phyloP scores from a whole-genome alignment of 2,797 vertebrate genomes.

The Macropodus opercularis region DNA sequence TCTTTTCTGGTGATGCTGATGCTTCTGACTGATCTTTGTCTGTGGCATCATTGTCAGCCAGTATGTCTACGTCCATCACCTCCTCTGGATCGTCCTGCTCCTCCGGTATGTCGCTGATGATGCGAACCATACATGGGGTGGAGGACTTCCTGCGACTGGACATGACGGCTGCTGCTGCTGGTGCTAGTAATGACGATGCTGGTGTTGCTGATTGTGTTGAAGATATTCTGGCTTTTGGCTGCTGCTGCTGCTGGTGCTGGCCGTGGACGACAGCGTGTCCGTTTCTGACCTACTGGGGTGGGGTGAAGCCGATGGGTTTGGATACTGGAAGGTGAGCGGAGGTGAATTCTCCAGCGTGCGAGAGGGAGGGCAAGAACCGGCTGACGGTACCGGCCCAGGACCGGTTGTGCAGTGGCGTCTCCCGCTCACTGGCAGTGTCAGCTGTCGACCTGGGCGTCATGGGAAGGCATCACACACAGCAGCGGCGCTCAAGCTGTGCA shows the following conservation, averaged over 20 bases:
- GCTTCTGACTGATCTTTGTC: slow-evolving; percentile 38
- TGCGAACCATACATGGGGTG: slow-evolving; percentile 90
- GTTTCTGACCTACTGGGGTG: slow-evolving; percentile 43
- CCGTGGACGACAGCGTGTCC: slow-evolving; percentile 42
- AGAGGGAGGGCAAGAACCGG: slow-evolving; percentile 57
- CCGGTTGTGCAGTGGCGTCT: slow-evolving; percentile 73
- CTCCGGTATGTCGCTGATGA: slow-evolving; percentile 77
- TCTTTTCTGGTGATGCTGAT: slow-evolving; percentile 33
- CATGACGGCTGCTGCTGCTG: slow-evolving; percentile 78
- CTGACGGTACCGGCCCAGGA: slow-evolving; percentile 56
- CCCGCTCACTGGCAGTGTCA: slow-evolving; percentile 79
- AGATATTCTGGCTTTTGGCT: slow-evolving; percentile 51
- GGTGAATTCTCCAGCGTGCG: slow-evolving; percentile 62
- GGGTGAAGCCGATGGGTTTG: slow-evolving; percentile 49
- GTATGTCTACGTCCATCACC: slow-evolving; percentile 51
- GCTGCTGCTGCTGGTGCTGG: slow-evolving; percentile 50
- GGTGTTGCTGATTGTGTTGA: slow-evolving; percentile 63
- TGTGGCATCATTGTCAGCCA: slow-evolving; percentile 49
- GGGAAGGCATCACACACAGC: slow-evolving; percentile 78
- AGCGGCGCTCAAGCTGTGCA: slow-evolving; percentile 58
- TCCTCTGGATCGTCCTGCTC: slow-evolving; percentile 80
- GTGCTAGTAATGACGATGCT: slow-evolving; percentile 45
- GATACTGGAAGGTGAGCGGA: slow-evolving; percentile 43
- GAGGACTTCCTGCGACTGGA: slow-evolving; percentile 94
- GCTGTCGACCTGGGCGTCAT: slow-evolving; percentile 78